Percentiles rank a stretch among this genome's conserved stretches.
phyloP scores from a whole-genome alignment of 2,113 vertebrate genomes.

The Phoenicopterus ruber region DNA sequence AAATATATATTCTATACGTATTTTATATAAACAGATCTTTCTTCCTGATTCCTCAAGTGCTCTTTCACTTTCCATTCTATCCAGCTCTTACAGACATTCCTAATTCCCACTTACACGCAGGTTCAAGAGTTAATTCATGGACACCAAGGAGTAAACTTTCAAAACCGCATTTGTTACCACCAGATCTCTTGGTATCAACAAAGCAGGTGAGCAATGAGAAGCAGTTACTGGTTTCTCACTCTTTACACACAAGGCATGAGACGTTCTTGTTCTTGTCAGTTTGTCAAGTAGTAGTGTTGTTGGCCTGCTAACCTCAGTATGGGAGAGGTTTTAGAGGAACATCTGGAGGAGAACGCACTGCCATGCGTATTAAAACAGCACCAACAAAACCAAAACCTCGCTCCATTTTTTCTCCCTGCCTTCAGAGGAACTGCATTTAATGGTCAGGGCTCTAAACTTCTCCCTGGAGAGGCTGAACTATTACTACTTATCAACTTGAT shows the following conservation, averaged over 20 bases:
- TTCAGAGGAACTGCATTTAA: background rate
- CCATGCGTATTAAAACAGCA: background rate
- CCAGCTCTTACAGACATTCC: background rate
- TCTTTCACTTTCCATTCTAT: background rate
- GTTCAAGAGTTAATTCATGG: background rate
- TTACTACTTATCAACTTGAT: background rate
- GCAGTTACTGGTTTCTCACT: background rate
- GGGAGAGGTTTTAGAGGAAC: background rate
- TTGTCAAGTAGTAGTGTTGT: background rate
- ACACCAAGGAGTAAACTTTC: background rate
- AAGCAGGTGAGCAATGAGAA: background rate
- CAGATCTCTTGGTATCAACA: background rate
- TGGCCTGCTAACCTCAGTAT: background rate
- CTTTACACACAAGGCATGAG: background rate
- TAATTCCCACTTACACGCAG: background rate
- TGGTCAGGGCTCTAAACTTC: background rate
- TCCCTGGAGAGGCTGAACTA: background rate
- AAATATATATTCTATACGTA: background rate
- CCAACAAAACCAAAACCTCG: background rate
- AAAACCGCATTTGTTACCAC: background rate
- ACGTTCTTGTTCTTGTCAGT: background rate
- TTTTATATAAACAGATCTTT: conserved; percentile 2
- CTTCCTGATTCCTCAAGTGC: background rate
- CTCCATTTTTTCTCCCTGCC: background rate
- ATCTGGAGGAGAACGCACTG: background rate